These are phyloP conservation scores for Procambarus clarkii DNA, from an alignment of 1,140 invertebrate genomes.

Conservation along the genomic window DNA sequence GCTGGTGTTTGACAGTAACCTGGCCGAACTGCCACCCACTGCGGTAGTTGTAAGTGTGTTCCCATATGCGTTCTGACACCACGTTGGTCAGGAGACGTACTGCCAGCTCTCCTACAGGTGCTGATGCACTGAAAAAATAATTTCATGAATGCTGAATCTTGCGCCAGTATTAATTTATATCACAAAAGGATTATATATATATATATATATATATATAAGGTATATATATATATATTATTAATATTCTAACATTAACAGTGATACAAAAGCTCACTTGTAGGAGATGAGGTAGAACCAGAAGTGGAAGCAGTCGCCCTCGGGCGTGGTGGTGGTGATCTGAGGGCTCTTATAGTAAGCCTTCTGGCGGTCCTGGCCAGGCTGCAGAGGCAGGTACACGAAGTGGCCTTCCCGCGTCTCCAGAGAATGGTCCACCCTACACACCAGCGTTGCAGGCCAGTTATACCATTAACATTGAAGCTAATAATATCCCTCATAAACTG, in stretches of 20 bases:
- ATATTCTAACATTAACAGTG: neutral
- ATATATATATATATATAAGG: no score
- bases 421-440: slow-evolving; percentile 29
- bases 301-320: slow-evolving; percentile 49
- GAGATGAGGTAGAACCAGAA: slow-evolving; percentile 42
- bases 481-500: no score
- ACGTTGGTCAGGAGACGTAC: neutral
- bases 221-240: no score
- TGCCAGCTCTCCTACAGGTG: neutral
- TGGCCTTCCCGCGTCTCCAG: slow-evolving; percentile 10
- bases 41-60: neutral
- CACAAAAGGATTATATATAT: neutral
- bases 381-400: slow-evolving; percentile 5
- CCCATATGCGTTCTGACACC: neutral
- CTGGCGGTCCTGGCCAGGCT: neutral
- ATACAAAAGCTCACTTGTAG: neutral
- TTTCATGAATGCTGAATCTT: neutral
- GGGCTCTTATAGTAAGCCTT: slow-evolving; percentile 30
- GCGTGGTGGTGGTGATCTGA: slow-evolving; percentile 3
- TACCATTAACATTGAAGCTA: neutral
- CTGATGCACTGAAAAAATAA: neutral
- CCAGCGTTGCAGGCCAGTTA: neutral
- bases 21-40: slow-evolving; percentile 22
- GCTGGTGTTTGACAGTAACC: slow-evolving; percentile 11
- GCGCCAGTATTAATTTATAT: neutral